Conservation (phyloP, 2,888 invertebrate genomes). For the Orthosia cruda region DNA sequence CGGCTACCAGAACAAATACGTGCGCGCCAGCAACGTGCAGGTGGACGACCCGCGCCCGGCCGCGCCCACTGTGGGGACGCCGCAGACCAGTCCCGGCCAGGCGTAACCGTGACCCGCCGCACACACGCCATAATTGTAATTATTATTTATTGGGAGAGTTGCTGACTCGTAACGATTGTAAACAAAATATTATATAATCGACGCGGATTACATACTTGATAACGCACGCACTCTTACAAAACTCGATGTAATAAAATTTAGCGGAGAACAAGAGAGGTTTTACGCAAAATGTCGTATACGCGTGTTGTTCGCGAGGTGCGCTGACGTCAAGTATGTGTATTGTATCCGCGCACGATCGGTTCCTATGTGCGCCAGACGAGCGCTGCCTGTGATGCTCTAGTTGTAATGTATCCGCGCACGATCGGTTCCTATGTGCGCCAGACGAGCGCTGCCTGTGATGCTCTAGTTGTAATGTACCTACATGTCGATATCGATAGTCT, state of each 20-base stretch:
- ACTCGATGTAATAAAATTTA: not conserved
- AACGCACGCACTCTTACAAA: constrained; percentile 6
- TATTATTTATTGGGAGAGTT: constrained; percentile 83
- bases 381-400: constrained; percentile 82
- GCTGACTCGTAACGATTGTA: constrained; percentile 53
- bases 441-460: constrained; percentile 77
- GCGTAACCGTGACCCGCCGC: constrained; percentile 60
- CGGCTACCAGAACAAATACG: constrained; percentile 83
- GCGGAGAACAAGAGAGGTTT: too few relatives aligned
- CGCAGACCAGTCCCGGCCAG: constrained; percentile 66
- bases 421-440: constrained; percentile 33
- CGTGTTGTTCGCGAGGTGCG: not conserved
- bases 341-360: constrained; percentile 16
- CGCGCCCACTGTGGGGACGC: constrained; percentile 65
- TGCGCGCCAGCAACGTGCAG: constrained; percentile 83
- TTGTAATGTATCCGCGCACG: constrained; percentile 68
- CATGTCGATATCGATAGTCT: constrained; percentile 70
- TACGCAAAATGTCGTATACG: not conserved
- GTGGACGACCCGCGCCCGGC: constrained; percentile 79
- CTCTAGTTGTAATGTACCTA: constrained; percentile 78
- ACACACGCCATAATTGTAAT: constrained; percentile 83
- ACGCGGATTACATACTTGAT: constrained; percentile 28
- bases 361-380: constrained; percentile 44
- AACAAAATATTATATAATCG: constrained; percentile 48
- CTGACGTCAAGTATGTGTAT: constrained; percentile 4